These are phyloP conservation scores for Candoia aspera DNA, from an alignment of 2,113 vertebrate genomes.

Conservation along the genomic window DNA sequence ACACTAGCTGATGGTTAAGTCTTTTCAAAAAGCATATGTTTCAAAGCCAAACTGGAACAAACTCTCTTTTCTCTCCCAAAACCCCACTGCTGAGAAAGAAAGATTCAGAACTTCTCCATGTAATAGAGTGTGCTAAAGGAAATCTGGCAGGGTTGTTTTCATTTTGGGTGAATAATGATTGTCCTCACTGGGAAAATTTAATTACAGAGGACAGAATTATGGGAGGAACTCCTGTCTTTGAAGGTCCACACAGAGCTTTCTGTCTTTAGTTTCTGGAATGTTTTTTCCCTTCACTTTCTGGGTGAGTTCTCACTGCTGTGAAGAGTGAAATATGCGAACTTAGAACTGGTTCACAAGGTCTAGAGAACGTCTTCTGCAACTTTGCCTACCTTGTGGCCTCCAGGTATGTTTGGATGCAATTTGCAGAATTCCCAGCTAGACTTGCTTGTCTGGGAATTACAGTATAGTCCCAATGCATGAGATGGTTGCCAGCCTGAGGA, in stretches of 20 bases:
- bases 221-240: not conserved
- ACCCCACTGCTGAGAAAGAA: not conserved
- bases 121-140: not conserved
- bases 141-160: constrained; percentile 15
- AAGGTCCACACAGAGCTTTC: constrained; percentile 6
- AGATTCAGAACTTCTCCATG: constrained; percentile 8
- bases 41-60: constrained; percentile 36
- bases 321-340: not conserved
- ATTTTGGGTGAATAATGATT: constrained; percentile 30
- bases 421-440: too few relatives aligned
- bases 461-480: too few relatives aligned
- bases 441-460: too few relatives aligned
- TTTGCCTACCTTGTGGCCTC: not conserved
- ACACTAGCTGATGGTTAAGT: not conserved
- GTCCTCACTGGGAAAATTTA: constrained; percentile 9
- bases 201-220: not conserved
- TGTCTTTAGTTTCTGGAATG: constrained; percentile 6
- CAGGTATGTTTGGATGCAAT: too few relatives aligned
- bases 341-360: not conserved
- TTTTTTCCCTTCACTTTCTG: not conserved
- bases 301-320: not conserved
- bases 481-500: too few relatives aligned
- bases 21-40: constrained; percentile 30
- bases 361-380: not conserved
- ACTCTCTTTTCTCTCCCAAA: not conserved